These are phyloP conservation scores for Heliconius erato DNA, from an alignment of 2,888 invertebrate genomes.

Conservation along the genomic window DNA sequence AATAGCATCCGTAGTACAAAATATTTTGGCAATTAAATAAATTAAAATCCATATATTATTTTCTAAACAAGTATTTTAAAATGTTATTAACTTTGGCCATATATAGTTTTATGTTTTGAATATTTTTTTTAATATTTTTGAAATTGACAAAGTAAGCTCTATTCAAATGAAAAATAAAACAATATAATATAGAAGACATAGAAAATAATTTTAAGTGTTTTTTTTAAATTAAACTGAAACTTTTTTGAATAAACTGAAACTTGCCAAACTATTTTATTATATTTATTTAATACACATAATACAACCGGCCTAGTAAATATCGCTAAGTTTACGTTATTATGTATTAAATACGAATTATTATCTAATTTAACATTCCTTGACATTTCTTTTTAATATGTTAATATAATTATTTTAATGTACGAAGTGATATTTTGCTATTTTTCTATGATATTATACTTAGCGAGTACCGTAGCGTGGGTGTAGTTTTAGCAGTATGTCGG, in stretches of 20 bases:
- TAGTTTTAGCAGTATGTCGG: constrained; percentile 31
- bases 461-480: constrained; percentile 24
- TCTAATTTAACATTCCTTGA: constrained; percentile 12
- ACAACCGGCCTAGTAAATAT: constrained; percentile 20
- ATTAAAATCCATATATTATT: not conserved
- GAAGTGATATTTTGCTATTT: constrained; percentile 30
- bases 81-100: not conserved
- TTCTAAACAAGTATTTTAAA: not conserved
- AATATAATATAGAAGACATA: too few species aligned
- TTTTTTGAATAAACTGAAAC: too few species aligned
- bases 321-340: not conserved
- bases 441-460: constrained; percentile 33
- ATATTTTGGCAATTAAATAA: constrained; percentile 5
- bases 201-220: too few species aligned
- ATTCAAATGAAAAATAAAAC: not conserved
- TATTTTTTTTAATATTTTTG: too few species aligned
- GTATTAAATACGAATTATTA: constrained; percentile 5
- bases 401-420: constrained; percentile 7
- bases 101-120: not conserved
- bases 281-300: not conserved
- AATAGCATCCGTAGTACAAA: not conserved
- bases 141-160: not conserved
- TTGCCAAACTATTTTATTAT: constrained; percentile 14
- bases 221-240: too few species aligned
- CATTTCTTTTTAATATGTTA: constrained; percentile 3